Conservation (phyloP, 1,140 invertebrate species). For the Cyphomyrmex costatus region DNA sequence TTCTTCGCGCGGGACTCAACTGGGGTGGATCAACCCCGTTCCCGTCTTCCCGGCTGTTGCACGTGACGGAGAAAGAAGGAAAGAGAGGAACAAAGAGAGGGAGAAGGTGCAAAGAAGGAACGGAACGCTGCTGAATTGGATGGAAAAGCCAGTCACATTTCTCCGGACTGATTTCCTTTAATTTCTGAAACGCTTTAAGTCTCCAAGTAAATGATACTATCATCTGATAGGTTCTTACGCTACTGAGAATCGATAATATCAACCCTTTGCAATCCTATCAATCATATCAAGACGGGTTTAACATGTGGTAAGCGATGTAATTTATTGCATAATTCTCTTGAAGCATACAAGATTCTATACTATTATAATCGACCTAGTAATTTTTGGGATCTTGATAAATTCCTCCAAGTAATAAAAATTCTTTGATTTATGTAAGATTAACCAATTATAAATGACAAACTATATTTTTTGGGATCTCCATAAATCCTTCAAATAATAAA, state of each 20-base stretch:
- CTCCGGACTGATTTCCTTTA: constrained; percentile 41
- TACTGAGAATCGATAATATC: neutral
- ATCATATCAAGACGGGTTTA: neutral
- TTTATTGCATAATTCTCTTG: neutral
- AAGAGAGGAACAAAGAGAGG: constrained; percentile 24
- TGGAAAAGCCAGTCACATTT: constrained; percentile 77
- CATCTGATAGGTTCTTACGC: neutral
- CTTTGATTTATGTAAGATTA: neutral
- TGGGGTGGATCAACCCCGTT: constrained; percentile 79
- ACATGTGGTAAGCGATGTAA: neutral
- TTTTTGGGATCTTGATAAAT: neutral
- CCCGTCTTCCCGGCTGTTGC: constrained; percentile 66
- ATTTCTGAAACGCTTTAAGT: constrained; percentile 40
- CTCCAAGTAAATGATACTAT: constrained; percentile 14
- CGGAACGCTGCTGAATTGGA: constrained; percentile 79
- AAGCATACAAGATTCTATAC: neutral
- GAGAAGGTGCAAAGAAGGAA: constrained; percentile 67
- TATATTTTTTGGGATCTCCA: neutral
- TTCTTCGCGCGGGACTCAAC: constrained; percentile 64
- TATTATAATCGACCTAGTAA: neutral
- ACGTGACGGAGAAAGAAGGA: constrained; percentile 43
- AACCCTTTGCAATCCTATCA: neutral
- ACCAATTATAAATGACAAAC: neutral
- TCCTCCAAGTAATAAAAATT: neutral
- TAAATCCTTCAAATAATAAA: neutral